Base-by-base conservation (phyloP, 2,797 vertebrate species). In the Bradypodion ventrale region DNA sequence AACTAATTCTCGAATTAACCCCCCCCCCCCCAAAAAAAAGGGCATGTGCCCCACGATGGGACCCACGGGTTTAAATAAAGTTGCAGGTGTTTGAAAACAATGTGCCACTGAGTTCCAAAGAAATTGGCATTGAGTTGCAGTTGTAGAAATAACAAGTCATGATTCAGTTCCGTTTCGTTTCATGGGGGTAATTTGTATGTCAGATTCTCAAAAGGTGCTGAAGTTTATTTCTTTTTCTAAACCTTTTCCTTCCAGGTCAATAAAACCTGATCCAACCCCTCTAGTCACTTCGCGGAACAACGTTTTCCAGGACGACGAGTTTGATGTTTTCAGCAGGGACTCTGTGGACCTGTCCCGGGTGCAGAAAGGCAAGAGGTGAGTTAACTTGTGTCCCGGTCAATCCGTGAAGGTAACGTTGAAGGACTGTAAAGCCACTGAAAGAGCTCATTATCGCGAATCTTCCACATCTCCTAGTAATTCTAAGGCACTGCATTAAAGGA, bases 351-450 rank as follows among this genome's bases (percentile, higher is more conserved):
- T 97, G 94, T 97, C 97, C 69, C 97, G 98, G 27, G 91, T 99
- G 89, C 98, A 97, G 95, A 99, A 97, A 92, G 98, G 98, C 92
- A 97, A 97, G 87, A 97, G 97, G 98, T 99, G 91, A 96, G 96
- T 86, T 4, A 16, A 0, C 4, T 0, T 0, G n/a, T 0, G 65
- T 69, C 49, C 60, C 35, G 44, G 59, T 66, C 59, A 86, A 63
- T 65, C 87, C 56, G 44, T 42, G 29, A 78, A 84, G 82, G 32
- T 35, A 2, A 76, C 46, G 73, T 59, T 23, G 63, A 78, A 63
- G 63, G 32, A 0, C 82, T 80, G 70, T 13, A 12, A 74, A 73
- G 69, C 73, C 85, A 79, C 1, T n/a, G 12, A 12, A 37, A 23
- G 8, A 21, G n/a, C n/a, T n/a, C n/a, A n/a, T n/a, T 82, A 46